Base-by-base conservation (phyloP, 2,113 vertebrate species). In the Psophia crepitans region DNA sequence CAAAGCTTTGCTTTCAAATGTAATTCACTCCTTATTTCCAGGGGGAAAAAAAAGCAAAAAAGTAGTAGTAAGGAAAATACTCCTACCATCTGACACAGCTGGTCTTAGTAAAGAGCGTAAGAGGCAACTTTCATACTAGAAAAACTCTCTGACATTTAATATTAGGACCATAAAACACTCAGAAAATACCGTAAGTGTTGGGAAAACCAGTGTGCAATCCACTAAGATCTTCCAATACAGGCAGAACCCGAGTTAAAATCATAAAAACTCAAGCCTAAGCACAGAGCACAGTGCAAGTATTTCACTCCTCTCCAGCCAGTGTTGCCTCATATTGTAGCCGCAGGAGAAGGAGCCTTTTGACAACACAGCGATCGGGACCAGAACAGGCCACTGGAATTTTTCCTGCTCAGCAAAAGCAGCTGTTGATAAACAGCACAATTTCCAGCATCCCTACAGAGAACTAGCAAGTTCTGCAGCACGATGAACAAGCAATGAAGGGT, bases 1-100 rank as follows among this genome's bases (percentile, higher is more conserved):
- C 87, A 86, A 93, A 94, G 82, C 46, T 96, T 93, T 96, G 90
- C 79, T 94, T 96, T 93, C 90, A 96, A 68, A 97, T 73, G 73
- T 81, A 96, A 94, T 92, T 96, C 76, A 81, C 73, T 92, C 90
- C 71, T 93, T 85, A 92, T 68, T 95, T 96, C 46, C 83, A 75
- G 9, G 27, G 11, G 4, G 7, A 8, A 56, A 51, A 32, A 32
- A 56, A 65, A 16, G 24, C n/a, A 51, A 88, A 71, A 73, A 77
- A 65, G 26, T 35, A 93, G 41, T 22, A 90, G 76, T 61, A 96
- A 90, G 68, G 68, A 92, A 96, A 92, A 95, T 41, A 96, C 53
- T 89, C 69, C 70, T 77, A 92, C 41, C 71, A 84, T 91, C 76
- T 93, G 74, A 94, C 71, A 89, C 82, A 93, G 87, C 84, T 94